A percentile compares a stretch with the other conserved stretches of the same genome.
phyloP scores from a whole-genome alignment of 2,888 invertebrate genomes.

The Ceraclea dissimilis region DNA sequence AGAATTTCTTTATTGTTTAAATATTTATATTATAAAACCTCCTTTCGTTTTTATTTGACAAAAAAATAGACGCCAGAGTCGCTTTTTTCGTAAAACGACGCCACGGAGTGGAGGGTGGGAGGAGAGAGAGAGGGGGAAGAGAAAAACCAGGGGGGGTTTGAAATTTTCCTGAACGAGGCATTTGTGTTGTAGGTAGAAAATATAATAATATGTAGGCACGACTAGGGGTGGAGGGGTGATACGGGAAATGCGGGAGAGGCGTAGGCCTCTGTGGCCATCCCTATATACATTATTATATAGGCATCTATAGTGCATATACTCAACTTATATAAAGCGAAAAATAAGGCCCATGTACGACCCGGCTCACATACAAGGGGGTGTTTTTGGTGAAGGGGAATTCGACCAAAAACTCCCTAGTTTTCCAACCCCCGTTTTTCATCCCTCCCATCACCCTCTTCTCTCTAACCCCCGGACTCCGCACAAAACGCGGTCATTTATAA shows the following conservation, averaged over 20 bases:
- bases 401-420: conserved; percentile 1
- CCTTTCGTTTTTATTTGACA: neutral
- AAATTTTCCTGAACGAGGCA: conserved; percentile 1
- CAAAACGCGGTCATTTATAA: conserved; percentile 24
- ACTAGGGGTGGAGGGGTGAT: neutral
- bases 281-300: neutral
- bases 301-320: neutral
- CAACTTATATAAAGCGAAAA: conserved; percentile 20
- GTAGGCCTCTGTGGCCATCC: neutral
- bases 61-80: neutral
- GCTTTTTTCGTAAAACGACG: neutral
- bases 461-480: neutral
- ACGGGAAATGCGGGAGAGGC: neutral
- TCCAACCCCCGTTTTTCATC: neutral
- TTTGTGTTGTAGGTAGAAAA: neutral
- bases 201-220: neutral
- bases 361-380: neutral
- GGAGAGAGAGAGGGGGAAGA: neutral
- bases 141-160: neutral
- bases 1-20: neutral
- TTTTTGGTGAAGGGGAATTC: neutral
- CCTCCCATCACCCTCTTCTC: neutral
- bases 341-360: conserved; percentile 15
- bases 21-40: neutral
- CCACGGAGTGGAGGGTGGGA: neutral